Conservation (phyloP, 2,888 invertebrate genomes). For the Hypselothyrea guttata region DNA sequence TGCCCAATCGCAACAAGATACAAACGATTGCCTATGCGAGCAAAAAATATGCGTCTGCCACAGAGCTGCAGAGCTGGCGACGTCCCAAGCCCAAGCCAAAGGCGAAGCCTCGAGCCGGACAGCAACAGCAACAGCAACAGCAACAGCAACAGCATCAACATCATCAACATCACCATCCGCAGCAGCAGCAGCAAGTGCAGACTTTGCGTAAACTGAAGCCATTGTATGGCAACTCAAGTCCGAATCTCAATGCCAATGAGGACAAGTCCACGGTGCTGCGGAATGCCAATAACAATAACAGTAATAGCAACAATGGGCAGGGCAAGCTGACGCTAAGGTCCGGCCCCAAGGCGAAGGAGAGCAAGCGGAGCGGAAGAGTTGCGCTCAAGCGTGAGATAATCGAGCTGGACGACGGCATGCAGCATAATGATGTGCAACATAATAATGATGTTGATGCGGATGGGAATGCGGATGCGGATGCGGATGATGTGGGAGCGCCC, state of each 20-base stretch:
- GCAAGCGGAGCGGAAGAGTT: slow-evolving; percentile 51
- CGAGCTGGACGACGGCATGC: slow-evolving; percentile 51
- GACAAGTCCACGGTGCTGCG: slow-evolving; percentile 64
- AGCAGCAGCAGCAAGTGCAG: background rate
- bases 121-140: slow-evolving; percentile 14
- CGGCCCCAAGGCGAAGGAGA: slow-evolving; percentile 49
- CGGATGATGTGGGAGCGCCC: slow-evolving; percentile 41
- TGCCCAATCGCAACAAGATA: slow-evolving; percentile 73
- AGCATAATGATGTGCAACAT: slow-evolving; percentile 17
- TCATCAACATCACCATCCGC: slow-evolving; percentile 10
- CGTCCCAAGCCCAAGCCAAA: slow-evolving; percentile 57
- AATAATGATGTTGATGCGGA: slow-evolving; percentile 29
- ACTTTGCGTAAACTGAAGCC: background rate
- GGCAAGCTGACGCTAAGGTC: slow-evolving; percentile 49
- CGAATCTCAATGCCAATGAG: slow-evolving; percentile 42
- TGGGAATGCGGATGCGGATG: slow-evolving; percentile 22
- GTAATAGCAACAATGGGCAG: slow-evolving; percentile 45
- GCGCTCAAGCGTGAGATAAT: slow-evolving; percentile 62
- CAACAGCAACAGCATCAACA: slow-evolving; percentile 22
- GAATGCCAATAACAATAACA: slow-evolving; percentile 60
- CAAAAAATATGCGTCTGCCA: slow-evolving; percentile 62
- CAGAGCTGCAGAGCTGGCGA: slow-evolving; percentile 64
- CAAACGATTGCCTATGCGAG: slow-evolving; percentile 73
- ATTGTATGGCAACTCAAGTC: slow-evolving; percentile 1
- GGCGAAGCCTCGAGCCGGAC: slow-evolving; percentile 33